These are phyloP conservation scores for Lacerta viridis DNA, from an alignment of 2,797 vertebrate genomes.

Conservation along the genomic window DNA sequence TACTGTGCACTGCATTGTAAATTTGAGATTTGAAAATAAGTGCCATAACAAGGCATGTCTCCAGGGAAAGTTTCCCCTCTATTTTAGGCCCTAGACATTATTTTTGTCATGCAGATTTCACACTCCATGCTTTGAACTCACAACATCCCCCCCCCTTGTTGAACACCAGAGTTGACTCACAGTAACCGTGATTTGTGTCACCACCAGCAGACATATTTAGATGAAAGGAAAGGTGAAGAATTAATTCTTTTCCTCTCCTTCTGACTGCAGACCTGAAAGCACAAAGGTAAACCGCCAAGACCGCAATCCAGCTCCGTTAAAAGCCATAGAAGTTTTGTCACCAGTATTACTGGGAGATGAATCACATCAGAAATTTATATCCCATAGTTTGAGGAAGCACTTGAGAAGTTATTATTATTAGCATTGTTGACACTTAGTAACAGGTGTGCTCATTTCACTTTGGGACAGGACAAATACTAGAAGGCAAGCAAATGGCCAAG, in stretches of 20 bases:
- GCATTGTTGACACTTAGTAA: constrained; percentile 26
- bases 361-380: not conserved
- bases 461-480: not conserved
- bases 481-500: constrained; percentile 31
- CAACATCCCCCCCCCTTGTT: not conserved
- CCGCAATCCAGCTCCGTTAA: not conserved
- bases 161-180: constrained; percentile 12
- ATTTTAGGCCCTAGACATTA: constrained; percentile 31
- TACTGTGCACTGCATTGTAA: not conserved
- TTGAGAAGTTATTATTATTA: constrained; percentile 31
- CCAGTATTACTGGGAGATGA: not conserved
- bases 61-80: constrained; percentile 11
- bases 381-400: not conserved
- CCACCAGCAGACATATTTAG: constrained; percentile 29
- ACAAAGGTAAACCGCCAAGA: not conserved
- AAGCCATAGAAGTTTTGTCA: not conserved
- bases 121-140: constrained; percentile 34
- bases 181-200: constrained; percentile 13
- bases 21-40: constrained; percentile 18
- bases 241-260: constrained; percentile 50
- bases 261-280: constrained; percentile 39
- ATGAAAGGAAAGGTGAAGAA: constrained; percentile 46
- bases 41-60: not conserved
- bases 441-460: not conserved
- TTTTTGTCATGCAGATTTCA: constrained; percentile 29